phyloP scores from a whole-genome alignment of 2,113 vertebrate genomes.

The Oophaga pumilio region DNA sequence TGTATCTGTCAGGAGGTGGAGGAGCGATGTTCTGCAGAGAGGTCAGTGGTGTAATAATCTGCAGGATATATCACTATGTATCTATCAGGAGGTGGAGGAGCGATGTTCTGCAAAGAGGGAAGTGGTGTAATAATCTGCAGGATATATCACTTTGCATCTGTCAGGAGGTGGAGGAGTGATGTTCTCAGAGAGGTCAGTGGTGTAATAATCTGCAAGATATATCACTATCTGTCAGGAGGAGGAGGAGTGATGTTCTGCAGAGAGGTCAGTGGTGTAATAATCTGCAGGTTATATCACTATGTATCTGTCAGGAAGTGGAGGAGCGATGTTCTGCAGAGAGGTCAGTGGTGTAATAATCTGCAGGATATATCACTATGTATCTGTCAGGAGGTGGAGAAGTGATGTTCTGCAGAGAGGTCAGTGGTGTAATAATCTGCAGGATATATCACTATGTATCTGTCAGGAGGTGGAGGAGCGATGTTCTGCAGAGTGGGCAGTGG shows the following conservation, averaged over 20 bases:
- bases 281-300: neutral
- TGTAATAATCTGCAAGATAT: neutral
- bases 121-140: neutral
- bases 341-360: neutral
- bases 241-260: neutral
- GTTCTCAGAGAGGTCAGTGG: neutral
- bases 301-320: neutral
- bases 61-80: neutral
- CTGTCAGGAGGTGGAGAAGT: neutral
- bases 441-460: neutral
- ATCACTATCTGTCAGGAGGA: neutral
- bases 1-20: neutral
- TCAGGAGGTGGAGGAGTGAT: neutral
- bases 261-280: neutral
- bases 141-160: no score
- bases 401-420: neutral
- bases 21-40: neutral
- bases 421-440: neutral
- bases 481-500: no score
- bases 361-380: neutral
- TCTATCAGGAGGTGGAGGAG: neutral
- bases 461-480: neutral
- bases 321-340: neutral
- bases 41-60: neutral
- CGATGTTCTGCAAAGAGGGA: neutral